Conservation (phyloP, 2,113 vertebrate species). For the Centropus bengalensis region DNA sequence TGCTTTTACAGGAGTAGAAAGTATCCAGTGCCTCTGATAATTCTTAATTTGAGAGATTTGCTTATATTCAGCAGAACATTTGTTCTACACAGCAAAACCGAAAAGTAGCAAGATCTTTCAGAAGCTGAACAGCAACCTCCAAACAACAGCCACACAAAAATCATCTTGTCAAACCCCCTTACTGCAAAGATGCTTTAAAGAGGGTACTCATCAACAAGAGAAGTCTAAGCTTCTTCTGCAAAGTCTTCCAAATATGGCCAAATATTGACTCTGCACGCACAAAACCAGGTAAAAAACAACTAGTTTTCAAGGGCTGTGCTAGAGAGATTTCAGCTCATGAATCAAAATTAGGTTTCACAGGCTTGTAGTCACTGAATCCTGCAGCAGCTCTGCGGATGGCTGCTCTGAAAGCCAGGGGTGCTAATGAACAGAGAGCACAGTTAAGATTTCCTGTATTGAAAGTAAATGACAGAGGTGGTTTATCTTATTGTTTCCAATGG, state of each 20-base stretch:
- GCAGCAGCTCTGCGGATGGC: constrained; percentile 59
- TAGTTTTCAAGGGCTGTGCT: neutral
- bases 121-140: neutral
- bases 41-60: neutral
- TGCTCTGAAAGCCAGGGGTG: constrained; percentile 13
- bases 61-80: neutral
- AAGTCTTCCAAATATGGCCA: neutral
- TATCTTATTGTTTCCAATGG: constrained; percentile 70
- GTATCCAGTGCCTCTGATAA: neutral
- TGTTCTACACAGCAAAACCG: neutral
- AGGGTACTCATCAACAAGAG: neutral
- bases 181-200: neutral
- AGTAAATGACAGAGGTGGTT: constrained; percentile 73
- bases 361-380: neutral
- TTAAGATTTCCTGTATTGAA: constrained; percentile 59
- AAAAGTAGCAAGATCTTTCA: neutral
- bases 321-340: constrained; percentile 48
- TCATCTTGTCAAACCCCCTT: neutral
- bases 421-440: constrained; percentile 55
- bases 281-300: neutral
- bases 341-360: constrained; percentile 62
- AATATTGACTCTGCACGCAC: neutral
- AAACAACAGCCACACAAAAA: neutral
- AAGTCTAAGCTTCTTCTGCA: neutral
- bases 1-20: neutral